phyloP scores from a whole-genome alignment of 2,113 vertebrate genomes.

The Thunnus maccoyii region DNA sequence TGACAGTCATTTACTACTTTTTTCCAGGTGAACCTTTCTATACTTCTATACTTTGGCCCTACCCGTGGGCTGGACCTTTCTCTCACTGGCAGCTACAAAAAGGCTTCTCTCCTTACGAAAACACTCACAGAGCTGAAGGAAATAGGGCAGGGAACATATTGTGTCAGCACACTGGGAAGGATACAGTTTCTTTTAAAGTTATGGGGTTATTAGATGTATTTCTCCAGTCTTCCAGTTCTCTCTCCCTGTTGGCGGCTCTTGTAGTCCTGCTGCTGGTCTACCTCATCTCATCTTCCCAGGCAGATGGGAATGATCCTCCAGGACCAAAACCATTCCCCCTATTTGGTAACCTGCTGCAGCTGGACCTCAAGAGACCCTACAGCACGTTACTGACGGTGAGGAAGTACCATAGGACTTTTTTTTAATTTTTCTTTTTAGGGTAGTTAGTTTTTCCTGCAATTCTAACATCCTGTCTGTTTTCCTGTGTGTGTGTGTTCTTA shows the following conservation, averaged over 20 bases:
- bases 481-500: neutral
- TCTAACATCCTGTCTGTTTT: no score
- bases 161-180: no score
- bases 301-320: constrained; percentile 26
- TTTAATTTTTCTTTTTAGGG: no score
- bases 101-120: no score
- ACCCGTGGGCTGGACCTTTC: neutral
- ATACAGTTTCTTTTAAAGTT: no score
- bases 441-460: no score
- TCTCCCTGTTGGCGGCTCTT: constrained; percentile 27
- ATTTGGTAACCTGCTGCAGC: constrained; percentile 66
- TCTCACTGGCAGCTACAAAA: neutral
- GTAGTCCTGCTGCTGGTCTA: constrained; percentile 31
- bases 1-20: neutral
- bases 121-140: no score
- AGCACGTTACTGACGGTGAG: constrained; percentile 39
- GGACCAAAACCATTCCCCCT: constrained; percentile 61
- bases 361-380: constrained; percentile 40
- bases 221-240: neutral
- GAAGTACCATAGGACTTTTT: no score
- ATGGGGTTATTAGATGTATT: constrained; percentile 21
- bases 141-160: no score
- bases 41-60: neutral
- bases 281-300: neutral
- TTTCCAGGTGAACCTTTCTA: neutral